A percentile compares a stretch with the other conserved stretches of the same genome.
phyloP scores from a whole-genome alignment of 1,140 invertebrate genomes.

The Coenobita brevimanus region DNA sequence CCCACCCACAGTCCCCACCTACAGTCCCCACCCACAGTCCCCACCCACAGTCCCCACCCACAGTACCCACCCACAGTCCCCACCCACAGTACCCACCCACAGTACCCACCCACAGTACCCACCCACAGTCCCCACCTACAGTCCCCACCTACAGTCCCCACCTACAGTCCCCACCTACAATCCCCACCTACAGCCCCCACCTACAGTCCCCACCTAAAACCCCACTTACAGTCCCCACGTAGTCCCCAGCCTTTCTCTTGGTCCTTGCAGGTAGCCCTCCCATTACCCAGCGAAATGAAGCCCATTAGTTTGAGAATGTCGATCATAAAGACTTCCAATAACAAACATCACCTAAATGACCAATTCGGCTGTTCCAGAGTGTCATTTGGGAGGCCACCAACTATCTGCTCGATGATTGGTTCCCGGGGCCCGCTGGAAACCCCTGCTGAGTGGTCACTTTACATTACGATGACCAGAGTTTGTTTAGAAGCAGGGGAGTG shows the following conservation, averaged over 20 bases:
- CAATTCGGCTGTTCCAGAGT: conserved; percentile 53
- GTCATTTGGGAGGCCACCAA: conserved; percentile 53
- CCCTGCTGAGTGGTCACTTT: conserved; percentile 62
- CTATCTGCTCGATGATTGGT: conserved; percentile 60
- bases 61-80: too few species aligned
- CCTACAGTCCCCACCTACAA: too few species aligned
- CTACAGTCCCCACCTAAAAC: background rate
- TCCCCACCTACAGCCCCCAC: too few species aligned
- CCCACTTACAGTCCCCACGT: background rate
- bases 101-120: too few species aligned
- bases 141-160: too few species aligned
- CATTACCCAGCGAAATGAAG: conserved; percentile 52
- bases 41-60: background rate
- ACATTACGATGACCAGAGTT: conserved; percentile 59
- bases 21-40: background rate
- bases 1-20: background rate
- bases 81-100: too few species aligned
- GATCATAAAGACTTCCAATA: conserved; percentile 66
- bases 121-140: too few species aligned
- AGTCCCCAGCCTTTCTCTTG: background rate
- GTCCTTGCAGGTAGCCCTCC: conserved; percentile 9
- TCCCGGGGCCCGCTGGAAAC: conserved; percentile 31
- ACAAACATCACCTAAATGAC: conserved; percentile 64
- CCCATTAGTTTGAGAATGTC: conserved; percentile 64
- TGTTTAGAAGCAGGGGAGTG: conserved; percentile 37